Evolutionary conservation across 2,797 vertebrate species (phyloP), one percentile per base, ranked within the genome.

Genomic region (Microctenopoma steveboyesi): DNA sequence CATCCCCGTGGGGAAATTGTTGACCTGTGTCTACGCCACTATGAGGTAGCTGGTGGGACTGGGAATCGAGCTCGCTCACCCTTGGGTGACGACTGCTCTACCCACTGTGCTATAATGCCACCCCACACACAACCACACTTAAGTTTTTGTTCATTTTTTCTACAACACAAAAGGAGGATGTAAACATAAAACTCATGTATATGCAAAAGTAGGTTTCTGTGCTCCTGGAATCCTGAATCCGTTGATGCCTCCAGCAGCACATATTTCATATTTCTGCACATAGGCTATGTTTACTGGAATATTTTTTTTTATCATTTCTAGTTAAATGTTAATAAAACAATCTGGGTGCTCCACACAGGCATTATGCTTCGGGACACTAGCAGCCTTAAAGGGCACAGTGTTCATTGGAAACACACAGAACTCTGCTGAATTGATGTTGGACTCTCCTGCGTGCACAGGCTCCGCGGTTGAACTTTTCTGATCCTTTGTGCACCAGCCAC

Each of bases 291-390:
- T 50, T 28, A 25, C 39, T 13, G 15, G 3, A n/a, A 50, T 18
- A 3, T 2, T 35, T 40, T n/a, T 35, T 35, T 45, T 22, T 22
- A 22, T 22, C 33, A 15, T 61, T 47, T 35, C 27, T 12, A 13
- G 18, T 58, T 18, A 62, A 72, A 62, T 33, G 45, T 67, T 58
- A 56, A 72, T 25, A 42, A 51, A 48, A 33, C 37, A 0, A 13
- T 5, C n/a, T 57, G 6, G 15, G 8, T 35, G 40, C 49, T 48
- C 35, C 15, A 52, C 14, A 2, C 5, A 39, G 54, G 39, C 5
- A 3, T 45, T n/a, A 35, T 39, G 60, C 72, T 59, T 13, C 28
- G 14, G 73, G 62, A 56, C 69, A 15, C 65, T 48, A 56, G 53
- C 45, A 16, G 62, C 22, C 40, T 22, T 61, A 57, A 70, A 67